Conservation (phyloP, 2,113 vertebrate species). For the Proterorhinus semilunaris region DNA sequence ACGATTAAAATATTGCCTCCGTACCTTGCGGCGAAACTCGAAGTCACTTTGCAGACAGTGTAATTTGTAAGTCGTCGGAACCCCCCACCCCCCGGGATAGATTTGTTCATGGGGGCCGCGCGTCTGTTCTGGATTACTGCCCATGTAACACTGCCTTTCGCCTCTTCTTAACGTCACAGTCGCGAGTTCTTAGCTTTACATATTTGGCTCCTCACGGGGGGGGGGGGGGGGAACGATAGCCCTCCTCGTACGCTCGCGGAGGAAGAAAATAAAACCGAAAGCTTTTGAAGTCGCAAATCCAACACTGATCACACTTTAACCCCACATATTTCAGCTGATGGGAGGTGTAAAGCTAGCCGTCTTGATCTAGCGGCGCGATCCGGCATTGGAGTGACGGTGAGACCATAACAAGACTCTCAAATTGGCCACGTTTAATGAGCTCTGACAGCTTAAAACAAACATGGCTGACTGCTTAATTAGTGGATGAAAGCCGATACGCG, state of each 20-base stretch:
- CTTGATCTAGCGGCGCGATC: constrained; percentile 71
- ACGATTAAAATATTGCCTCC: constrained; percentile 78
- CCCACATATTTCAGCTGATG: constrained; percentile 75
- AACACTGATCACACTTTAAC: constrained; percentile 77
- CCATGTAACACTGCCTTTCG: constrained; percentile 72
- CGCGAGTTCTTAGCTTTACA: constrained; percentile 69
- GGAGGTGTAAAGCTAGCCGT: constrained; percentile 66
- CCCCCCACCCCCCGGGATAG: constrained; percentile 75
- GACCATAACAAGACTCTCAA: constrained; percentile 76
- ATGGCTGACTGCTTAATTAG: constrained; percentile 74
- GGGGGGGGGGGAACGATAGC: constrained; percentile 74
- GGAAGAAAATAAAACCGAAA: constrained; percentile 40
- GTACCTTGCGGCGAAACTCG: constrained; percentile 79
- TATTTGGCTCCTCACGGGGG: constrained; percentile 71
- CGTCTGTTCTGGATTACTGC: constrained; percentile 83
- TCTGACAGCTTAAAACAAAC: constrained; percentile 80
- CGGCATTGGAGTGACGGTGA: constrained; percentile 69
- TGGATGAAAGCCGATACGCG: constrained; percentile 78
- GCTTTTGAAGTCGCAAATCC: constrained; percentile 73
- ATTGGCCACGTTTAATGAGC: constrained; percentile 75
- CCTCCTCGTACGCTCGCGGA: constrained; percentile 45
- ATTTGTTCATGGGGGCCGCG: constrained; percentile 84
- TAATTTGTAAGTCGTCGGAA: constrained; percentile 83
- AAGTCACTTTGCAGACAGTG: constrained; percentile 74
- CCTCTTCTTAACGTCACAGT: constrained; percentile 73